Evolutionary conservation across 2,888 invertebrate species (phyloP).

Genomic region (Lissonota sp.): DNA sequence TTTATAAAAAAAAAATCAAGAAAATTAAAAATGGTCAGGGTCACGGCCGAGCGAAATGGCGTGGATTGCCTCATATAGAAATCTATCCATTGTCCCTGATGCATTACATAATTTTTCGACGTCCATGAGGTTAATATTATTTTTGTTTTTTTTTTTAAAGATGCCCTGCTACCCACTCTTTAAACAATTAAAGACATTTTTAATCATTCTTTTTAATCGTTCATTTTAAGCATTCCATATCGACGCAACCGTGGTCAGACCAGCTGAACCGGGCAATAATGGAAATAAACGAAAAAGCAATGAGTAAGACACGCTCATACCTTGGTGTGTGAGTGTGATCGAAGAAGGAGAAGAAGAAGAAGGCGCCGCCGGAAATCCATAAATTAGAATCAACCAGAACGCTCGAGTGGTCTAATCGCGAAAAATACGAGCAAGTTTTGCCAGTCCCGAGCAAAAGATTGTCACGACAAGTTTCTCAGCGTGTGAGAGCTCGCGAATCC

Average conservation of each 20-base stretch:
- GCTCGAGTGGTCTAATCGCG: constrained; percentile 78
- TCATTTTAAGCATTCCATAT: background rate
- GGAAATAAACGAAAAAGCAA: background rate
- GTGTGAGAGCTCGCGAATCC: constrained; percentile 24
- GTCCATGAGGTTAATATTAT: too few relatives aligned
- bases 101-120: too few relatives aligned
- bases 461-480: constrained; percentile 24
- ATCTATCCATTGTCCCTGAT: too few relatives aligned
- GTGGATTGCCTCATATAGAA: too few relatives aligned
- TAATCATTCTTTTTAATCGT: too few relatives aligned
- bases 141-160: too few relatives aligned
- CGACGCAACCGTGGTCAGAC: background rate
- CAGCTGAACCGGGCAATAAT: constrained; percentile 33
- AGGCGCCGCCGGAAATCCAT: constrained; percentile 76
- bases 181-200: too few relatives aligned
- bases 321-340: background rate
- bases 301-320: background rate
- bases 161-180: too few relatives aligned
- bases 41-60: too few relatives aligned
- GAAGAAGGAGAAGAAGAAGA: constrained; percentile 16
- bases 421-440: constrained; percentile 78
- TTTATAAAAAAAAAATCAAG: too few relatives aligned
- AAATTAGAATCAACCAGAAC: constrained; percentile 78
- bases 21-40: too few relatives aligned
- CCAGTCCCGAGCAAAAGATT: constrained; percentile 33